Base-by-base conservation (phyloP, 2,797 vertebrate genomes). In the Macropodus opercularis region DNA sequence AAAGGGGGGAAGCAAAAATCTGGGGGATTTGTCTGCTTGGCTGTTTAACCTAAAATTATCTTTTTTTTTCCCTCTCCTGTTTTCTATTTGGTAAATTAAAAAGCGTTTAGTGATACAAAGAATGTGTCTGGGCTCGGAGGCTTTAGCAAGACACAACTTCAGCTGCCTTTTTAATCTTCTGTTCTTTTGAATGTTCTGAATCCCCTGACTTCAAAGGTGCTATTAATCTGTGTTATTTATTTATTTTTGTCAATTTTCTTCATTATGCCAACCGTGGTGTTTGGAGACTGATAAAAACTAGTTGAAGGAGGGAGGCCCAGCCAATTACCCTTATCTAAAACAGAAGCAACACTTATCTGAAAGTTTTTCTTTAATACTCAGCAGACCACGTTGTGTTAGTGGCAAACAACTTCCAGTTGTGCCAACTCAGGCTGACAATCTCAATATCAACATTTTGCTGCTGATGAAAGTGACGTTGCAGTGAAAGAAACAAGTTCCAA, bases 311-410 rank as follows among this genome's bases (percentile, higher is more conserved):
- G 36, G 53, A 57, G 32, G 54, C 63, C 57, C 27, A 22, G 63
- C 59, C 68, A 77, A 79, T 85, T 83, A 79, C 52, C 50, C 66
- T 69, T 62, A 71, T 81, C 79, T 67, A 39, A 69, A 77, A 75
- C 61, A 15, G 48, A 55, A 48, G 52, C 41, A 56, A 44, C 42
- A 13, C 40, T 68, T 49, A 32, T 61, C 46, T 32, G 35, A 24
- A 57, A 15, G 3, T 64, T 48, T 53, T 65, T 15, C 56, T 64
- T 77, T 68, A 50, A 40, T 55, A 69, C 69, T 67, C 55, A 68
- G 62, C 19, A 61, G 59, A 46, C 24, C 9, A 3, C 23, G 43
- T 68, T 31, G 1, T 42, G 65, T 34, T 47, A 4, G 59, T 53
- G 40, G 49, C 47, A 47, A 35, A 46, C 32, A 23, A 19, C 44